Conservation (phyloP, 2,113 vertebrate genomes). For the Passerina amoena region DNA sequence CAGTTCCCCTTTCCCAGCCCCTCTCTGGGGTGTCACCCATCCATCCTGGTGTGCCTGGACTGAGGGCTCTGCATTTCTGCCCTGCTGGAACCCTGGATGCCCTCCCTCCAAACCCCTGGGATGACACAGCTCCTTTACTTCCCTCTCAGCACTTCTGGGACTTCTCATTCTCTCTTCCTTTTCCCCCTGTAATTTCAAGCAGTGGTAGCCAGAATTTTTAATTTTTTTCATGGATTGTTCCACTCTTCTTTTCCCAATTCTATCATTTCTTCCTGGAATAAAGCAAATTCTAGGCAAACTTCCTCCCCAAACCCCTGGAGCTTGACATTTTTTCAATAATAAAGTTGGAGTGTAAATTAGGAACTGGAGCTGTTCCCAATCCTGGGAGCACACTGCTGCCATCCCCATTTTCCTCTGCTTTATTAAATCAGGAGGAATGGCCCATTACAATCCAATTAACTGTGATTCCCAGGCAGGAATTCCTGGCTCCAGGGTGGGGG, state of each 20-base stretch:
- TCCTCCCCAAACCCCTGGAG: constrained; percentile 44
- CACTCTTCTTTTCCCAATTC: not conserved
- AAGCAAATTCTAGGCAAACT: constrained; percentile 35
- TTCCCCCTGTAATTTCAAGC: constrained; percentile 30
- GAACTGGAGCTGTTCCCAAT: constrained; percentile 37
- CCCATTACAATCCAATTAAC: constrained; percentile 67
- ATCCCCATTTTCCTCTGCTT: not conserved
- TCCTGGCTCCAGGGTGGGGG: not conserved
- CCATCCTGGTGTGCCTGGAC: rapidly evolving
- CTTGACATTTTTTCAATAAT: constrained; percentile 28
- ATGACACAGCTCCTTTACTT: not conserved
- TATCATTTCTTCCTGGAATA: constrained; percentile 46
- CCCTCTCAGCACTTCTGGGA: not conserved
- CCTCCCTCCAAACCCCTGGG: not conserved
- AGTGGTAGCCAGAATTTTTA: constrained; percentile 34
- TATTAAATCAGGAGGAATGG: constrained; percentile 37
- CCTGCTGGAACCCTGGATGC: not conserved
- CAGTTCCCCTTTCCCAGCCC: not conserved
- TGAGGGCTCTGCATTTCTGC: not conserved
- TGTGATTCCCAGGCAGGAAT: constrained; percentile 56
- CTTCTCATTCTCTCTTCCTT: not conserved
- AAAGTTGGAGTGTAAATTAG: constrained; percentile 39
- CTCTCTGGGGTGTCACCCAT: too few species aligned
- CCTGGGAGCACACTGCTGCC: not conserved
- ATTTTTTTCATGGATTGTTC: constrained; percentile 7